Evolutionary conservation across 2,888 invertebrate genomes (phyloP), one percentile per base, ranked within the genome.

Genomic region (Lampropteryx suffumata): DNA sequence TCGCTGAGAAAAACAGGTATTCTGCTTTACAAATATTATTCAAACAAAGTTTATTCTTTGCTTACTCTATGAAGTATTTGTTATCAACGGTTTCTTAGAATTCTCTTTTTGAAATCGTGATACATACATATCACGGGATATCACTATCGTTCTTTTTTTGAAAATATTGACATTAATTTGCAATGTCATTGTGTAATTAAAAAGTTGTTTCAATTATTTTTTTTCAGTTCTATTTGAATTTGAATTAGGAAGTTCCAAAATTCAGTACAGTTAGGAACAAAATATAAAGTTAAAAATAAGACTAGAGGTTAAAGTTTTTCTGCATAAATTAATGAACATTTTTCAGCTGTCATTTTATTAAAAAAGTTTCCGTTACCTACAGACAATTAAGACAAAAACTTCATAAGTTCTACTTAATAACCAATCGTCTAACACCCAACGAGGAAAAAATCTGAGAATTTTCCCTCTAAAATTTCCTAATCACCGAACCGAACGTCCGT

Each of bases 361-460:
- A 67, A 70, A 66, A 71, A 69, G 58, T 67, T 61, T 59, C 37
- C 34, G 61, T 61, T 65, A 69, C 56, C 61, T 40, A 32, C 57
- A 67, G 67, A 76, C 81, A 83, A 82, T 83, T 84, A 82, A 84
- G 70, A 81, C 74, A 69, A 73, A 74, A 62, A 65, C 68, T 62
- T 66, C 65, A 67, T 82, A 80, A 87, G 88, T 80, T 85, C 80
- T 69, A 82, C 84, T 89, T 88, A 89, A 90, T 89, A 89, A 87
- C 84, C 86, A 87, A 87, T 85, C 77, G 80, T 57, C 64, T 71
- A 78, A 82, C 87, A 83, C 84, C 84, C 82, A 55, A 63, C 65
- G 66, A 73, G 78, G 76, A 80, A 78, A 75, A 76, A 66, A 42
- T 35, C 55, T 64, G 71, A 76, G 75, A 79, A 77, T 71, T 73